phyloP scores from a whole-genome alignment of 30 jellyfish, hydroid and myxozoan genomes.

The Pelagia noctiluca region DNA sequence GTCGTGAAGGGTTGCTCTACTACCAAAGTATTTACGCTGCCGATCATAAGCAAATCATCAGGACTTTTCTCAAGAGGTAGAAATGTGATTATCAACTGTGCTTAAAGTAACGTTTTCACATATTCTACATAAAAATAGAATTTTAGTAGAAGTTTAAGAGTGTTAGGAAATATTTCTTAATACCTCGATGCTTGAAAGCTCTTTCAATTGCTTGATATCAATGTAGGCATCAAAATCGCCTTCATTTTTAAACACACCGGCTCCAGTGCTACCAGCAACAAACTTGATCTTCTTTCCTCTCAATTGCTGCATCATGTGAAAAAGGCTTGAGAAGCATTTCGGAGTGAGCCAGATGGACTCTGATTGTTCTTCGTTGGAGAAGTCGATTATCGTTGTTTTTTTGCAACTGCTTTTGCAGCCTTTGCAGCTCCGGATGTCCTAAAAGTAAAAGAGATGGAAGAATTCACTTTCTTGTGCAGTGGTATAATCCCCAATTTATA shows the following conservation, averaged over 20 bases:
- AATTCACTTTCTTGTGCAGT: no score
- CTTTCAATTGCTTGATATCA: conserved; percentile 25
- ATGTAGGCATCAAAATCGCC: conserved; percentile 21
- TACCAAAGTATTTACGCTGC: no score
- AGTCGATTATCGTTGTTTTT: conserved; percentile 12
- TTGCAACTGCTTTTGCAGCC: conserved; percentile 34
- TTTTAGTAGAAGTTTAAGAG: no score
- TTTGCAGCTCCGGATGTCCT: conserved; percentile 43
- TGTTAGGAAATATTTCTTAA: no score
- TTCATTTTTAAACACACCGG: conserved; percentile 47
- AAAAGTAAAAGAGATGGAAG: no score
- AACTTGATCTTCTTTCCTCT: conserved; percentile 14
- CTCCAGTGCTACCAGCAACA: conserved; percentile 60
- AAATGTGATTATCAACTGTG: no score
- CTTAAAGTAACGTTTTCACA: no score
- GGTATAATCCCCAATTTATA: no score
- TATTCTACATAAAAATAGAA: no score
- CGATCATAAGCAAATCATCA: no score
- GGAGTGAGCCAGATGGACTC: conserved; percentile 34
- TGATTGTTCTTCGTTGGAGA: background rate
- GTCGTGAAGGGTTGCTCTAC: no score
- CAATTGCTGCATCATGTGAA: background rate
- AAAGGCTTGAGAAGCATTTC: background rate
- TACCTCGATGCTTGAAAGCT: conserved; percentile 41
- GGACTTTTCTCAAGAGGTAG: no score